Percentiles rank a stretch among this genome's conserved stretches.
phyloP scores from a whole-genome alignment of 2,888 invertebrate genomes.

The Nomada flava region DNA sequence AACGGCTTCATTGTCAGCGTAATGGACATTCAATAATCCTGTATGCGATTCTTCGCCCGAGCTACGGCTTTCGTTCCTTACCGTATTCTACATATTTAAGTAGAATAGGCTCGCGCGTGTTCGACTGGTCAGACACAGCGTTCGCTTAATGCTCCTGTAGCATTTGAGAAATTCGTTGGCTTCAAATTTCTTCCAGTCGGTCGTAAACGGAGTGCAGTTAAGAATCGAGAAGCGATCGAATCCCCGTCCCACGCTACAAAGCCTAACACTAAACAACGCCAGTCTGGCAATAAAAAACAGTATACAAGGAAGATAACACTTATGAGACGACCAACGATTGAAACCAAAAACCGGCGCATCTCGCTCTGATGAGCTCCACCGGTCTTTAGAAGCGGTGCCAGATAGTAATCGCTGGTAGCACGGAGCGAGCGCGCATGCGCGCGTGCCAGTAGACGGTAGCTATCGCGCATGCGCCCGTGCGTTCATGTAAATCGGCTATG shows the following conservation, averaged over 20 bases:
- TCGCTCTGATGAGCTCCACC: neutral
- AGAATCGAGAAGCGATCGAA: no score
- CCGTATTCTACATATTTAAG: no score
- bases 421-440: constrained; percentile 33
- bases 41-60: constrained; percentile 36
- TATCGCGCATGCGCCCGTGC: constrained; percentile 45
- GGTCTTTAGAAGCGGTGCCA: neutral
- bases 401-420: constrained; percentile 9
- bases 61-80: constrained; percentile 1
- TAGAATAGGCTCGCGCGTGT: no score
- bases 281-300: neutral
- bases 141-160: no score
- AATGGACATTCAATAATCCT: constrained; percentile 1
- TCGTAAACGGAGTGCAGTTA: no score
- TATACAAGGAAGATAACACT: no score
- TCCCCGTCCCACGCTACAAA: no score
- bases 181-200: no score
- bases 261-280: no score
- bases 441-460: constrained; percentile 39
- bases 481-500: constrained; percentile 61
- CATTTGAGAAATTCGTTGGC: no score
- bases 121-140: no score
- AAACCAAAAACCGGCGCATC: neutral
- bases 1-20: constrained; percentile 17
- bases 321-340: neutral